Percentiles rank a stretch among this genome's conserved stretches.
phyloP scores from a whole-genome alignment of 2,797 vertebrate genomes.

The Hapalemur alaotrensis region DNA sequence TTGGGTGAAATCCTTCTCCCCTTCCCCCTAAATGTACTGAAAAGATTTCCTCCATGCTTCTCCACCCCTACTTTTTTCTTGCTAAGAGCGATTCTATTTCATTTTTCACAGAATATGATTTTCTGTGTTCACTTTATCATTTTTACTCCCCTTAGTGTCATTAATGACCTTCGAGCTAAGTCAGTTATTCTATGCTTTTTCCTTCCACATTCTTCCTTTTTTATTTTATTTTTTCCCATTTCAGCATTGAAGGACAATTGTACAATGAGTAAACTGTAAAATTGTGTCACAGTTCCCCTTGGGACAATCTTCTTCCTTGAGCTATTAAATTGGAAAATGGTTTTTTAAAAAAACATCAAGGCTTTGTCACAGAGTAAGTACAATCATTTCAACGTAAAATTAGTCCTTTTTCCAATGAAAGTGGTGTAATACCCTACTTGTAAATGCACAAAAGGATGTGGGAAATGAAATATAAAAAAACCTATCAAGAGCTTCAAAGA shows the following conservation, averaged over 20 bases:
- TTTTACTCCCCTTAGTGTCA: constrained; percentile 66
- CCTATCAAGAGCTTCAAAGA: constrained; percentile 17
- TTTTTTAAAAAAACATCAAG: background rate
- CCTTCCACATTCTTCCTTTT: constrained; percentile 39
- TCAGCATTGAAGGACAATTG: constrained; percentile 72
- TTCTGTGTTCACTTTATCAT: constrained; percentile 57
- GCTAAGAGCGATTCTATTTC: constrained; percentile 45
- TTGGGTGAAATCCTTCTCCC: background rate
- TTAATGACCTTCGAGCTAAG: constrained; percentile 74
- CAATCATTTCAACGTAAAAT: constrained; percentile 71
- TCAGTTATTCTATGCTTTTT: constrained; percentile 42
- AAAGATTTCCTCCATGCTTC: background rate
- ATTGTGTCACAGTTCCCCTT: constrained; percentile 59
- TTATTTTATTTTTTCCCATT: background rate
- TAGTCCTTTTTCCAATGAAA: constrained; percentile 56
- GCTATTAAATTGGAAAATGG: constrained; percentile 71
- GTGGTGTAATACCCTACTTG: constrained; percentile 25
- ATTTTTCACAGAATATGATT: constrained; percentile 69
- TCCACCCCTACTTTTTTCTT: background rate
- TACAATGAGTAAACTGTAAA: constrained; percentile 70
- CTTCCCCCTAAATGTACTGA: background rate
- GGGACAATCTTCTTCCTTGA: constrained; percentile 64
- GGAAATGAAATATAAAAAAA: constrained; percentile 53
- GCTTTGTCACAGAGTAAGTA: constrained; percentile 56
- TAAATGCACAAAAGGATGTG: constrained; percentile 50